Evolutionary conservation across 1,140 invertebrate species (phyloP).

Genomic region (Proales similis): DNA sequence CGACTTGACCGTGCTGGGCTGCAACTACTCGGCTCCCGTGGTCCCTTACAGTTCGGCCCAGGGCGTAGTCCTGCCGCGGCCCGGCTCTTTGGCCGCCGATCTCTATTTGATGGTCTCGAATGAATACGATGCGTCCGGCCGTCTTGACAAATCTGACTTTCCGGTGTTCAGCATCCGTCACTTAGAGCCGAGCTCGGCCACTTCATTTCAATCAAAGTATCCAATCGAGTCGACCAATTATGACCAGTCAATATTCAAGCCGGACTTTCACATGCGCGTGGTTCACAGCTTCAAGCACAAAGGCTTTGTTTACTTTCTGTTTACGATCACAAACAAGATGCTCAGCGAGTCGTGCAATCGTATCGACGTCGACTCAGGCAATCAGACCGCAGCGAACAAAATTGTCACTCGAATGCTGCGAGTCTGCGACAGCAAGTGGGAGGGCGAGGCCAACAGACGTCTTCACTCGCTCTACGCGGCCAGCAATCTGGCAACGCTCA

Average conservation of each 20-base stretch:
- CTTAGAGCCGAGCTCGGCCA: too few species aligned
- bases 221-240: slow-evolving; percentile 27
- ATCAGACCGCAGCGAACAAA: neutral
- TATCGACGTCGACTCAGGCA: slow-evolving; percentile 5
- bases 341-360: slow-evolving; percentile 20
- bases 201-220: slow-evolving; percentile 29
- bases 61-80: slow-evolving; percentile 2
- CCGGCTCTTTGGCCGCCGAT: neutral
- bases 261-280: slow-evolving; percentile 36
- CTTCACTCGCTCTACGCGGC: neutral
- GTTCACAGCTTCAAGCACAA: slow-evolving; percentile 35
- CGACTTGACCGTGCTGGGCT: slow-evolving; percentile 10
- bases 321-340: slow-evolving; percentile 36
- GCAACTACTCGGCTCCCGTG: slow-evolving; percentile 21
- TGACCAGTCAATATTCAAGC: slow-evolving; percentile 29
- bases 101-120: slow-evolving; percentile 33
- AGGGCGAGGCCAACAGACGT: neutral
- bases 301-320: slow-evolving; percentile 33
- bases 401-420: slow-evolving; percentile 36
- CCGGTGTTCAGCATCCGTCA: slow-evolving; percentile 32
- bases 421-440: slow-evolving; percentile 27
- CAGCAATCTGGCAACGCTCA: slow-evolving; percentile 1
- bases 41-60: slow-evolving; percentile 23
- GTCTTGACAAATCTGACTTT: slow-evolving; percentile 21
- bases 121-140: slow-evolving; percentile 15